Evolutionary conservation across 2,113 vertebrate genomes (phyloP), one percentile per base, ranked within the genome.

Genomic region (Campylorhamphus procurvoides): DNA sequence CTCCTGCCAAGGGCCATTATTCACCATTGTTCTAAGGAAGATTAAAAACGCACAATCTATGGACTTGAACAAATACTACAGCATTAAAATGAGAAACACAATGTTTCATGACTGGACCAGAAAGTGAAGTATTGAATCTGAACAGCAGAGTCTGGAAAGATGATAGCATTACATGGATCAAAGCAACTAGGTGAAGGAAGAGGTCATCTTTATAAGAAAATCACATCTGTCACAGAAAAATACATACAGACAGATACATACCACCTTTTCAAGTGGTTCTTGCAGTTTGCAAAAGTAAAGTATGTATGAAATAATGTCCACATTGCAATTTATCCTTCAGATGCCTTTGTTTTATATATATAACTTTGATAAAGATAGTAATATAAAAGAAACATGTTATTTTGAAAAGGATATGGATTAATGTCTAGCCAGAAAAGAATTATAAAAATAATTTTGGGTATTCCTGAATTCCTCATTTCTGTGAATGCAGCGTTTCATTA

Each of bases 1-100:
- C 98, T 98, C 92, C 97, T 97, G 98, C 98, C 98, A 98, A 97
- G 91, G 97, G 98, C 96, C 95, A 97, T 98, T 98, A 98, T 98
- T 97, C 97, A 97, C 97, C 91, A 98, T 96, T 98, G 98, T 98
- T 98, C 98, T 97, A 97, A 97, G 93, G 96, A 95, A 98, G 97
- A 98, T 98, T 97, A 98, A 98, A 98, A 98, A 97, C 93, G 90
- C 95, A 98, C 97, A 96, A 93, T 97, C 97, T 97, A 97, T 91
- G 55, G 84, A 96, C 94, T 97, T 97, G 94, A 98, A 98, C 96
- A 98, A 98, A 98, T 95, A 96, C 73, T 91, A 76, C 69, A 91
- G 90, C 93, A 93, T 95, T 97, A 95, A 97, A 98, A 97, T 94
- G 96, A 97, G 97, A 98, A 97, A 90, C 87, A 97, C 37, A 71